phyloP scores from a whole-genome alignment of 2,113 vertebrate species.

The Epinephelus cyanopodus region DNA sequence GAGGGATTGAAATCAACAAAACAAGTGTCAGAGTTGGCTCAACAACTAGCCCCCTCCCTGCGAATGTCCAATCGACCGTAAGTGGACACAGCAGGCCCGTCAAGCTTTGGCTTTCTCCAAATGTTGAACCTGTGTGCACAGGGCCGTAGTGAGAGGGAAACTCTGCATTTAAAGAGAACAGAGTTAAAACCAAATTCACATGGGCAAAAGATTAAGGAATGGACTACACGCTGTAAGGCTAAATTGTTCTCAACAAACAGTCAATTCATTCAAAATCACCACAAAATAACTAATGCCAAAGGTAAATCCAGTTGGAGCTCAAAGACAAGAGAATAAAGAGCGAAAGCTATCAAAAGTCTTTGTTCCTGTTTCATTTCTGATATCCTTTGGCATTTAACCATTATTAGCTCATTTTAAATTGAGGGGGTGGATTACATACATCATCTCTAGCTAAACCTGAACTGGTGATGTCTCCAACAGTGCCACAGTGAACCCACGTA shows the following conservation, averaged over 20 bases:
- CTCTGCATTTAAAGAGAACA: background rate
- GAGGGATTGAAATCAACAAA: constrained; percentile 8
- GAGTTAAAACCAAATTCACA: background rate
- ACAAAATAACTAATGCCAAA: background rate
- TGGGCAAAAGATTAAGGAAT: background rate
- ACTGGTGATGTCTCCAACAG: constrained; percentile 20
- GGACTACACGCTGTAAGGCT: background rate
- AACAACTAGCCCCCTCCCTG: background rate
- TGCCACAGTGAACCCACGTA: constrained; percentile 25
- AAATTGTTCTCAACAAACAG: background rate
- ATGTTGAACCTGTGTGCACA: background rate
- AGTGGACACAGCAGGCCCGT: background rate
- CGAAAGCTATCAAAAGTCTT: background rate
- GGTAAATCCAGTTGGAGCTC: too few species aligned
- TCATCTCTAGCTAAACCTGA: constrained; percentile 11
- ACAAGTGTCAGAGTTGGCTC: constrained; percentile 22
- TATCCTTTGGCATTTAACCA: constrained; percentile 28
- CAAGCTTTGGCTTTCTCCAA: background rate
- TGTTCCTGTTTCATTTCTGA: constrained; percentile 38
- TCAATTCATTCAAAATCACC: background rate
- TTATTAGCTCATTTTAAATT: constrained; percentile 27
- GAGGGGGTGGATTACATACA: constrained; percentile 25
- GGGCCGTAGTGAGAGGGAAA: background rate
- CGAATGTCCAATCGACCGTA: background rate
- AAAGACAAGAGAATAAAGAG: background rate